Evolutionary conservation across 2,797 vertebrate genomes (phyloP).

Genomic region (Artibeus jamaicensis): DNA sequence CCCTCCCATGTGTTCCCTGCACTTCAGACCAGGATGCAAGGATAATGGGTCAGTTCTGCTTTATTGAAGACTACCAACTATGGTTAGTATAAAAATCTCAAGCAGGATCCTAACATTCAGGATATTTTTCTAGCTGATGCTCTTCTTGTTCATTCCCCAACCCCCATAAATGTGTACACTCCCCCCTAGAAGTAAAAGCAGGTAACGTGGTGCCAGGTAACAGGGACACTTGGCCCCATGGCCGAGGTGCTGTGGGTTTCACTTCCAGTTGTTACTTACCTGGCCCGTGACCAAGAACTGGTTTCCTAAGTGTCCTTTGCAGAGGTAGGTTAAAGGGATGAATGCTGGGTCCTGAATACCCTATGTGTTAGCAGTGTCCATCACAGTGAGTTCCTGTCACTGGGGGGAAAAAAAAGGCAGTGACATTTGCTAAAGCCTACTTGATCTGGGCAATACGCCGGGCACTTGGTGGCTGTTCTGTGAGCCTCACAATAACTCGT

Average conservation of each 20-base stretch:
- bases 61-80: neutral
- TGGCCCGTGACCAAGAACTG: neutral
- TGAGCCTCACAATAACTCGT: neutral
- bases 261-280: neutral
- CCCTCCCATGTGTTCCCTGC: neutral
- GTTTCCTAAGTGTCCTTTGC: neutral
- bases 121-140: neutral
- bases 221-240: neutral
- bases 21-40: neutral
- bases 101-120: neutral
- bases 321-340: neutral
- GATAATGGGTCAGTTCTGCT: neutral
- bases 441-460: neutral
- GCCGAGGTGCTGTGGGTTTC: neutral
- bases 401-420: neutral
- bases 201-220: neutral
- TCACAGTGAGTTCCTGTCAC: neutral
- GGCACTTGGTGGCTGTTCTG: neutral
- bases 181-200: neutral
- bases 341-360: neutral
- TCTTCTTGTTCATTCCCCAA: neutral
- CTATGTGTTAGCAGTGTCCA: neutral
- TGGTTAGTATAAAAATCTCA: neutral
- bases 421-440: neutral
- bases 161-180: neutral